These are phyloP conservation scores for Halesus radiatus DNA, from an alignment of 1,140 invertebrate genomes.

Conservation along the genomic window DNA sequence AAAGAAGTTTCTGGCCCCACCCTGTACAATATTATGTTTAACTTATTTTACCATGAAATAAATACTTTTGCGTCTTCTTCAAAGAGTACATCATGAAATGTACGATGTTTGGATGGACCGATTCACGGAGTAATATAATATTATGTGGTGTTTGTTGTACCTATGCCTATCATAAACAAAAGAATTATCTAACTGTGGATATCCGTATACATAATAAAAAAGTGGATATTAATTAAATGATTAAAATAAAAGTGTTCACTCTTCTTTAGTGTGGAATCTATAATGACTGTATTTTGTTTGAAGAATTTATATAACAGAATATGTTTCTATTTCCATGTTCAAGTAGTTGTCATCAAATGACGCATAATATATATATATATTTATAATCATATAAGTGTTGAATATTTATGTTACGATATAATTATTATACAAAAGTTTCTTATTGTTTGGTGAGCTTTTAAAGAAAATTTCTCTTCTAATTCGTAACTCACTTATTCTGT, in stretches of 20 bases:
- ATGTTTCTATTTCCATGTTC: constrained; percentile 38
- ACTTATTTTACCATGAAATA: background rate
- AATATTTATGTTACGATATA: constrained; percentile 26
- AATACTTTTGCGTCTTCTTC: too few relatives aligned
- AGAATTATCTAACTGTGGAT: constrained; percentile 28
- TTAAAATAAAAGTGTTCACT: constrained; percentile 28
- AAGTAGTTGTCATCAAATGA: constrained; percentile 22
- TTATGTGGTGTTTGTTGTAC: constrained; percentile 25
- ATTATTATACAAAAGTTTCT: background rate
- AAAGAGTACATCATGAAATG: constrained; percentile 20
- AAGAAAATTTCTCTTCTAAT: background rate
- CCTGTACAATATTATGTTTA: too few relatives aligned
- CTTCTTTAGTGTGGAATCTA: constrained; percentile 29
- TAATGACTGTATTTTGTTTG: constrained; percentile 38
- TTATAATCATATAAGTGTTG: constrained; percentile 38
- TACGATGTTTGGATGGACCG: background rate
- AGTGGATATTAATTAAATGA: constrained; percentile 28
- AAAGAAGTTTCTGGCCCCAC: too few relatives aligned
- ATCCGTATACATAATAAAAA: background rate
- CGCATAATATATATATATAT: background rate
- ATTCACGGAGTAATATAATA: constrained; percentile 11
- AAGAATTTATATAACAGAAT: constrained; percentile 28
- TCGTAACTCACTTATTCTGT: background rate
- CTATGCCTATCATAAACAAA: constrained; percentile 33
- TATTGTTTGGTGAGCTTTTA: constrained; percentile 16